phyloP scores from a whole-genome alignment of 2,113 vertebrate species.

The Salminus brasiliensis region DNA sequence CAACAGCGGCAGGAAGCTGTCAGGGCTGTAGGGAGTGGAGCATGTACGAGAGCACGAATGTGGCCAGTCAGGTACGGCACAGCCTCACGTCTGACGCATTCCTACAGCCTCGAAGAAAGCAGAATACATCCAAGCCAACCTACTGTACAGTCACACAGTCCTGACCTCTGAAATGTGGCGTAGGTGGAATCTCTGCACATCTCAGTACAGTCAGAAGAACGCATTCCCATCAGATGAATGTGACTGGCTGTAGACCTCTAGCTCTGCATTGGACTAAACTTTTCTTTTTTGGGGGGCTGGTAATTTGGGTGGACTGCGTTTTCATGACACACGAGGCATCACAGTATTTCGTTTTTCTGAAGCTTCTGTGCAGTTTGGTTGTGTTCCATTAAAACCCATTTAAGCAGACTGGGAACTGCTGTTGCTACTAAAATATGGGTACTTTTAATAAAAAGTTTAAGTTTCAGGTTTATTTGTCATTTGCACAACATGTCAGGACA shows the following conservation, averaged over 20 bases:
- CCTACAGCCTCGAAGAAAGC: background rate
- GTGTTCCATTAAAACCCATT: too few species aligned
- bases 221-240: background rate
- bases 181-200: background rate
- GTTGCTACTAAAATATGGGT: too few species aligned
- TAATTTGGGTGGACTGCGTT: too few species aligned
- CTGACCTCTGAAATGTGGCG: background rate
- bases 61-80: background rate
- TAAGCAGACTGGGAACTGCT: too few species aligned
- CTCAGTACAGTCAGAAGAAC: background rate
- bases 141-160: background rate
- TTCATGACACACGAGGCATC: too few species aligned
- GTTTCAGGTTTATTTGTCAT: too few species aligned
- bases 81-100: background rate
- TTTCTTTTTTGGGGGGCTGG: too few species aligned
- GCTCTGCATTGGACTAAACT: background rate
- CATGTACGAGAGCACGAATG: background rate
- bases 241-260: background rate
- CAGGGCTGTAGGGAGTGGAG: background rate
- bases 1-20: constrained; percentile 10
- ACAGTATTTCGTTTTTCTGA: too few species aligned
- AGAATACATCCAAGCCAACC: background rate
- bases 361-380: too few species aligned
- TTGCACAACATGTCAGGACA: too few species aligned
- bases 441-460: too few species aligned